Percentiles rank a stretch among this genome's conserved stretches.
These are phyloP conservation scores for Platyura marginata DNA, from an alignment of 1,140 invertebrate genomes.

Conservation along the genomic window DNA sequence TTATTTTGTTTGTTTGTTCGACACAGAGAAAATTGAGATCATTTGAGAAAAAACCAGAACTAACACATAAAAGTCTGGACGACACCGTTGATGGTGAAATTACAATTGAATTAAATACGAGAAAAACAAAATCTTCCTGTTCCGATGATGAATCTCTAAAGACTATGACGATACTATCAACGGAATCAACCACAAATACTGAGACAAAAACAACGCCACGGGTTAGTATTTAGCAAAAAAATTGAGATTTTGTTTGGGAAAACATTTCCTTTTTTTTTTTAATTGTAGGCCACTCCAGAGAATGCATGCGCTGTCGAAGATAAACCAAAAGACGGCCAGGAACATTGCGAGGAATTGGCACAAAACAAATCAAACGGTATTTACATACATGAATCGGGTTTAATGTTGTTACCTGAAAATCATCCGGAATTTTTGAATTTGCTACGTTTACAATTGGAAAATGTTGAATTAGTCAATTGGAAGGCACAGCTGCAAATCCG, in stretches of 20 bases:
- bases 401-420: slow-evolving; percentile 13
- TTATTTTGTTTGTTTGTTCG: too few relatives aligned
- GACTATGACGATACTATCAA: slow-evolving; percentile 1
- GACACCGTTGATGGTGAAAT: slow-evolving; percentile 26
- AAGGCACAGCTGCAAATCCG: slow-evolving; percentile 41
- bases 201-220: slow-evolving; percentile 4
- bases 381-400: slow-evolving; percentile 15
- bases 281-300: too few relatives aligned
- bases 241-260: too few relatives aligned
- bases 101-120: background rate
- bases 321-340: too few relatives aligned
- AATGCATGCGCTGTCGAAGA: too few relatives aligned
- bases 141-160: slow-evolving; percentile 5
- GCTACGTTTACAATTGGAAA: slow-evolving; percentile 39
- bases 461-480: slow-evolving; percentile 43
- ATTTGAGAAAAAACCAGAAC: slow-evolving; percentile 45
- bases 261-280: too few relatives aligned
- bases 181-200: slow-evolving; percentile 1
- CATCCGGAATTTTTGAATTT: slow-evolving; percentile 33
- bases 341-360: too few relatives aligned
- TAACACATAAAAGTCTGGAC: slow-evolving; percentile 27
- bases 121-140: background rate
- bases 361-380: too few relatives aligned
- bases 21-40: slow-evolving; percentile 44
- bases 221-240: too few relatives aligned